Percentiles rank a stretch among this genome's conserved stretches.
Conservation (phyloP, 1,140 invertebrate genomes). For the Pachyrhynchus sulphureomaculatus region DNA sequence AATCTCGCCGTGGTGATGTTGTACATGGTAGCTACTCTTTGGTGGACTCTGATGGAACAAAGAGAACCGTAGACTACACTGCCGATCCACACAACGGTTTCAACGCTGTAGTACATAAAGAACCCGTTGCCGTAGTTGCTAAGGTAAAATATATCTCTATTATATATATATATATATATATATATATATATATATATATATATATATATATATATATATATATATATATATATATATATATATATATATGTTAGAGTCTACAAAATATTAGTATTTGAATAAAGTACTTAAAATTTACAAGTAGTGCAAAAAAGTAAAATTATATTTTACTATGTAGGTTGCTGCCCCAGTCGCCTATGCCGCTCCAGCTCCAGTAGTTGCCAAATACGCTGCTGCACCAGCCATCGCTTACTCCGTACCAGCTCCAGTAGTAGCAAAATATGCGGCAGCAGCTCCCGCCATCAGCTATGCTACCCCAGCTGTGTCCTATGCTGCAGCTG, state of each 20-base stretch:
- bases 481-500: slow-evolving; percentile 32
- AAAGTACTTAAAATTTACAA: too few species aligned
- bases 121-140: slow-evolving; percentile 48
- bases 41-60: slow-evolving; percentile 34
- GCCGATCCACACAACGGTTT: slow-evolving; percentile 59
- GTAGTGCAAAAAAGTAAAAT: too few species aligned
- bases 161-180: too few species aligned
- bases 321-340: not conserved
- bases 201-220: too few species aligned
- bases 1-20: slow-evolving; percentile 61
- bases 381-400: slow-evolving; percentile 15
- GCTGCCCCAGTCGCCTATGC: slow-evolving; percentile 15
- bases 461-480: slow-evolving; percentile 32
- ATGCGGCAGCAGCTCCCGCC: slow-evolving; percentile 17
- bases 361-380: slow-evolving; percentile 41
- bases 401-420: slow-evolving; percentile 14
- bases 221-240: too few species aligned
- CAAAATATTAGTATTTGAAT: too few species aligned
- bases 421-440: slow-evolving; percentile 23
- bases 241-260: too few species aligned
- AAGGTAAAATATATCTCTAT: slow-evolving; percentile 26
- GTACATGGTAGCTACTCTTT: slow-evolving; percentile 57
- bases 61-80: slow-evolving; percentile 62
- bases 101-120: slow-evolving; percentile 53
- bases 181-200: too few species aligned